Evolutionary conservation across 2,888 invertebrate species (phyloP).

Genomic region (Acanthosepion pharaonis): DNA sequence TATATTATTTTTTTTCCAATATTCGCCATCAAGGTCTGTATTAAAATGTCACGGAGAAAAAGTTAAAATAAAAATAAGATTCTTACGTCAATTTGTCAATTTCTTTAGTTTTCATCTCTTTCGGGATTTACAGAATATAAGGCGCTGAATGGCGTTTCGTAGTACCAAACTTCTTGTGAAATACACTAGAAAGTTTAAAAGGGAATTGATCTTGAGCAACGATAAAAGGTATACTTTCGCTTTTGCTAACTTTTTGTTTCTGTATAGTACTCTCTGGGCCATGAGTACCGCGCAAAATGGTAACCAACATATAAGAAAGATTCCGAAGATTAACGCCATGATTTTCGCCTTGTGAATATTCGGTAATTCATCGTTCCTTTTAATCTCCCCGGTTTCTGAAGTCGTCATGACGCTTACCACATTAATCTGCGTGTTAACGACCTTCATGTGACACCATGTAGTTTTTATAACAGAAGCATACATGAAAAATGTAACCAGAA

Average conservation of each 20-base stretch:
- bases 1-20: too few species aligned
- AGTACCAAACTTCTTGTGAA: background rate
- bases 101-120: background rate
- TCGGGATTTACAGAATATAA: background rate
- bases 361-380: background rate
- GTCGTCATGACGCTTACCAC: background rate
- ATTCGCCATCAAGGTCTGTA: too few species aligned
- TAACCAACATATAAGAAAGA: background rate
- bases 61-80: too few species aligned
- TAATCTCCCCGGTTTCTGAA: background rate
- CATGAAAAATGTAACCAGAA: background rate
- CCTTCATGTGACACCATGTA: background rate
- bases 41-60: too few species aligned
- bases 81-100: too few species aligned
- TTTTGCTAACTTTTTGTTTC: background rate
- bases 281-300: background rate
- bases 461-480: background rate
- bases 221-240: background rate
- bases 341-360: slow-evolving; percentile 10
- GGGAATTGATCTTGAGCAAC: background rate
- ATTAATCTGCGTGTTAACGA: background rate
- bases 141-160: background rate
- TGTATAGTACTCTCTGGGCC: background rate
- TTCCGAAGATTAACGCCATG: background rate
- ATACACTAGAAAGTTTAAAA: background rate